Evolutionary conservation across 2,888 invertebrate genomes (phyloP).

Genomic region (Trimorus sp.): DNA sequence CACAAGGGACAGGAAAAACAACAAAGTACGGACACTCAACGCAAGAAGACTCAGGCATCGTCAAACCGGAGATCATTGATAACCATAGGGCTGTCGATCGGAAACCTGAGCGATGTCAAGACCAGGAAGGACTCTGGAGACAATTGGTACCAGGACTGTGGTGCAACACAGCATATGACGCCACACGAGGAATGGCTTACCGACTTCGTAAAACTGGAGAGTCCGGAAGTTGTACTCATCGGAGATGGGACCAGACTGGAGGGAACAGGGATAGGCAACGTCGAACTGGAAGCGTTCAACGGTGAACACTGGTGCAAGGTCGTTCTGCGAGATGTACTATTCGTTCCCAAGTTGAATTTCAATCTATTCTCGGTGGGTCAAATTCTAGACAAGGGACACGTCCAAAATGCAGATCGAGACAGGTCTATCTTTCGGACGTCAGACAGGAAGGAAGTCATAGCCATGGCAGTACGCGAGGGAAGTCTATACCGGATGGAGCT

Average conservation of each 20-base stretch:
- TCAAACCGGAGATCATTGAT: conserved; percentile 54
- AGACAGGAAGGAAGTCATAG: not conserved
- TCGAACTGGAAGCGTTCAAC: conserved; percentile 64
- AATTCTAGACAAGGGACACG: conserved; percentile 22
- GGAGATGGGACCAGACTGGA: conserved; percentile 53
- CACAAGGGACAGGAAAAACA: not conserved
- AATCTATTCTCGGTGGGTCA: conserved; percentile 32
- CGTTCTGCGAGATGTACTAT: conserved; percentile 30
- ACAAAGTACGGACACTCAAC: no score
- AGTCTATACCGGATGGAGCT: not conserved
- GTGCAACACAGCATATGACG: conserved; percentile 72
- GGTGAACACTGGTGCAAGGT: conserved; percentile 61
- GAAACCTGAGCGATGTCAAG: conserved; percentile 36
- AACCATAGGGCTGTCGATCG: conserved; percentile 60
- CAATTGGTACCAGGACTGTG: conserved; percentile 70
- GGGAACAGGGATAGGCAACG: conserved; percentile 59
- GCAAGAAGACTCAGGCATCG: no score
- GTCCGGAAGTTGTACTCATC: conserved; percentile 21
- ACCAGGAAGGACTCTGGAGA: conserved; percentile 36
- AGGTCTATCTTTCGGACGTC: not conserved
- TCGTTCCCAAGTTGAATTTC: conserved; percentile 18
- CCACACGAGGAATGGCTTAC: conserved; percentile 67
- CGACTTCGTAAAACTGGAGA: conserved; percentile 58
- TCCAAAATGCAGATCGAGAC: not conserved
- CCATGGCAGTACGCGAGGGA: conserved; percentile 5